Evolutionary conservation across 2,113 vertebrate genomes (phyloP), one percentile per base, ranked within the genome.

Genomic region (Dasyurus viverrinus): DNA sequence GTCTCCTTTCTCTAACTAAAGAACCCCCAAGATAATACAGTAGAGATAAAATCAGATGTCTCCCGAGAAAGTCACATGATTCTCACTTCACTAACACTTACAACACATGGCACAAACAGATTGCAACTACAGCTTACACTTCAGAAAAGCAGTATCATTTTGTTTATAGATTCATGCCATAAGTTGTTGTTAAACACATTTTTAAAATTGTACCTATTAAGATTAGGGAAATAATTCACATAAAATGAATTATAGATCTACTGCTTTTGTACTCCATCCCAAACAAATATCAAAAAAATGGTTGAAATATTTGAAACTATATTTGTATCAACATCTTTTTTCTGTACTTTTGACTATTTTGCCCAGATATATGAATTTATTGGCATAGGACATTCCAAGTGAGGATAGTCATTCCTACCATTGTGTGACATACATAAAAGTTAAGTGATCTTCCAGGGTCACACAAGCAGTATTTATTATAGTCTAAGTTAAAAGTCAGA

Each of bases 1-100:
- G 95, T 53, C 68, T 90, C 50, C 89, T 90, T 90, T 48, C 47
- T 48, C 47, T 48, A 50, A 23, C 16, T 94, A 36, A 60, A 97
- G 48, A 97, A 91, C 10, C 14, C 48, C n/a, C 89, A 42, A 90
- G 89, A 47, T 30, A 52, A 50, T 90, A 52, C 27, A 52, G 6
- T 25, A 27, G 48, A 90, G 89, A 90, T 90, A 90, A 90, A 90
- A 52, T 30, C 68, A 8, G n/a, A 84, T 42, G 16, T 84, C 68
- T 84, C 68, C 68, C 42, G n/a, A 90, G 89, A 48, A 52, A 48
- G 47, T 90, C 89, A 90, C 27, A 90, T 48, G 89, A 27, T 48
- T 90, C 89, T 90, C 89, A 90, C 89, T 90, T 90, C 89, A 50
- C 89, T 90, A 90, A 52, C 89, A 90, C 89, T 90, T 90, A 48